Evolutionary conservation across 2,888 invertebrate genomes (phyloP), one percentile per base, ranked within the genome.

Genomic region (Hedychridium roseum): DNA sequence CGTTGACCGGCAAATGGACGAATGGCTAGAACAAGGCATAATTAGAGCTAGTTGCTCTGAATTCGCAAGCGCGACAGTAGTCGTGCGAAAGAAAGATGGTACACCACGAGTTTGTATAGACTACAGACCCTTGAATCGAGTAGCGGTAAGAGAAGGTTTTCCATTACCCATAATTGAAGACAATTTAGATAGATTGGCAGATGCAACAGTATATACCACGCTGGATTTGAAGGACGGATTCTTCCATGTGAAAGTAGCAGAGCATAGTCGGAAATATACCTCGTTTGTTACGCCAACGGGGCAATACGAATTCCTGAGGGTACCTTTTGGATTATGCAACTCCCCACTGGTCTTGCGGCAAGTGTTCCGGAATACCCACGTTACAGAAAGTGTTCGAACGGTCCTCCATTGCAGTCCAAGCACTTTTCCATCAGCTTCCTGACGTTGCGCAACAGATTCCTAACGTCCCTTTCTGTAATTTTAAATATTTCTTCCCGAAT

Each of bases 111-210:
- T 68, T 1, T 66, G 63, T 44, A 43, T 66, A 1, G 63, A 66
- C 39, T 69, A 59, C 35, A 16, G 64, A 12, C 26, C n/a, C 3
- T 7, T 66, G 2, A 68, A 67, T 37, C 26, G 31, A 5, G 42
- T 46, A 9, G 56, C 48, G 1, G 32, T 47, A 1, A 57, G 54
- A 28, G 59, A 62, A 32, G 31, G 48, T 11, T 55, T 52, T 23
- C 66, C 68, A 0, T 27, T 64, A 34, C 66, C 66, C 1, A 17
- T 64, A 1, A 63, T 69, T 11, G 60, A 68, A 18, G 61, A 66
- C 17, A 42, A 48, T n/a, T 20, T 66, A 1, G 60, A 66, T 21
- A 17, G 27, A 14, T 20, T 61, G 9, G 32, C 45, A 30, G 42
- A 40, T 6, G 54, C 58, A 1, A 28, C 1, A 12, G 16, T 56